These are phyloP conservation scores for Ochlodes sylvanus DNA, from an alignment of 2,888 invertebrate species.

Conservation along the genomic window DNA sequence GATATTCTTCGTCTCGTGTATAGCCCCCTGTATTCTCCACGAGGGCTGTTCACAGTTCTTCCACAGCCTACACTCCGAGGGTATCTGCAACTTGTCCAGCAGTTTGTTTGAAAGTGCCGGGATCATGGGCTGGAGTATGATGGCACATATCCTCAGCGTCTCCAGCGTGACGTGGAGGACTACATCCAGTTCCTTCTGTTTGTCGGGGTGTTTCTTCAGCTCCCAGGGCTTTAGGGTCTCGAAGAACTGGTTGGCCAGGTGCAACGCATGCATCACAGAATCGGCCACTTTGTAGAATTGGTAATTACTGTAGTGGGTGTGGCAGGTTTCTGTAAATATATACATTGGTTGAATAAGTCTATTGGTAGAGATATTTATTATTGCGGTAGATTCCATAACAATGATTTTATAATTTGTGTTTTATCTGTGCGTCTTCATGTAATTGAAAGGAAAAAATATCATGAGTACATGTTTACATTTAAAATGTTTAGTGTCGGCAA, in stretches of 20 bases:
- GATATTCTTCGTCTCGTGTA: conserved; percentile 70
- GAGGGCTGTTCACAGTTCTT: conserved; percentile 68
- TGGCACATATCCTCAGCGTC: conserved; percentile 88
- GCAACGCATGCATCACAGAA: conserved; percentile 89
- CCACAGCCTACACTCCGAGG: conserved; percentile 64
- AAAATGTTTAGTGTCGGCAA: too few species aligned
- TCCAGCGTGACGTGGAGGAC: conserved; percentile 94
- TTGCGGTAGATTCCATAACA: too few species aligned
- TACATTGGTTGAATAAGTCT: too few species aligned
- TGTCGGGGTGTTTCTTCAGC: conserved; percentile 86
- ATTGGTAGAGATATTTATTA: too few species aligned
- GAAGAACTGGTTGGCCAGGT: conserved; percentile 94
- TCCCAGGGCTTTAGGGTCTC: conserved; percentile 96
- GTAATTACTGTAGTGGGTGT: conserved; percentile 88
- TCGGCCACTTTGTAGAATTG: conserved; percentile 94
- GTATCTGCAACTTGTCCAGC: conserved; percentile 87
- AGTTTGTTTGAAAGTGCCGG: conserved; percentile 89
- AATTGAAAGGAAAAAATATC: too few species aligned
- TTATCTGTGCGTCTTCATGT: too few species aligned
- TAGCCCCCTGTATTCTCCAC: conserved; percentile 69
- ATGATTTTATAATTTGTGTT: too few species aligned
- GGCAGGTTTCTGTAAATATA: conserved; percentile 83
- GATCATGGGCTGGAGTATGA: conserved; percentile 94
- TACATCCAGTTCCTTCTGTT: conserved; percentile 86
- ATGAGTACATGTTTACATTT: too few species aligned